Evolutionary conservation across 2,797 vertebrate species (phyloP).

Genomic region (Rhinella marina): DNA sequence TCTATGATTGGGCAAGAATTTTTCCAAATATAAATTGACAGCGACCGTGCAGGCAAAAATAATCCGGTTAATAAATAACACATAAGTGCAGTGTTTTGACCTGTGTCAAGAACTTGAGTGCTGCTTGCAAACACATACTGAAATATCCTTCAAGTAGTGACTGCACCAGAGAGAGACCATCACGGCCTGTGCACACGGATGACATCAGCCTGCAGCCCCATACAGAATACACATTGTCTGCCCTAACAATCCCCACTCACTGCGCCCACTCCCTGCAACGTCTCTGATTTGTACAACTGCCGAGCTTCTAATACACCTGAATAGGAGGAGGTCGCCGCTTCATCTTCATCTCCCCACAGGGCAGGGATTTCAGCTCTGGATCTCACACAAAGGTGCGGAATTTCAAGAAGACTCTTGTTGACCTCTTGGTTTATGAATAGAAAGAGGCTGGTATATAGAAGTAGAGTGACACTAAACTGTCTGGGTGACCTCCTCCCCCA

Average conservation of each 20-base stretch:
- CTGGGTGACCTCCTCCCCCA: background rate
- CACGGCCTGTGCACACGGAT: background rate
- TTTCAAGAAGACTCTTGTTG: background rate
- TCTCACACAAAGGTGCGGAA: background rate
- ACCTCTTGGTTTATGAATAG: background rate
- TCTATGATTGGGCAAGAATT: too few relatives aligned
- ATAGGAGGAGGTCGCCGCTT: background rate
- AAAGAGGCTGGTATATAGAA: background rate
- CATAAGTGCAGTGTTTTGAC: too few relatives aligned
- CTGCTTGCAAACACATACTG: too few relatives aligned
- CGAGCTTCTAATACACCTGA: background rate
- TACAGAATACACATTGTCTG: slow-evolving; percentile 14
- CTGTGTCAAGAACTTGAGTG: too few relatives aligned
- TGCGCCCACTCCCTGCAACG: background rate
- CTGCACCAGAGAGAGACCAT: background rate
- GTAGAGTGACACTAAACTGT: background rate
- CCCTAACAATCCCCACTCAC: background rate
- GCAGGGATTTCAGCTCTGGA: background rate
- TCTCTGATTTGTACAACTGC: background rate
- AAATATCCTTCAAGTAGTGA: background rate
- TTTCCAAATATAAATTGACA: too few relatives aligned
- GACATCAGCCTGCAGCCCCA: slow-evolving; percentile 5
- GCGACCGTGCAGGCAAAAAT: too few relatives aligned
- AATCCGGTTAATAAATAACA: too few relatives aligned
- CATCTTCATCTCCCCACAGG: background rate